Evolutionary conservation across 2,113 vertebrate genomes (phyloP), one percentile per base, ranked within the genome.

Genomic region (Ailuropoda melanoleuca): DNA sequence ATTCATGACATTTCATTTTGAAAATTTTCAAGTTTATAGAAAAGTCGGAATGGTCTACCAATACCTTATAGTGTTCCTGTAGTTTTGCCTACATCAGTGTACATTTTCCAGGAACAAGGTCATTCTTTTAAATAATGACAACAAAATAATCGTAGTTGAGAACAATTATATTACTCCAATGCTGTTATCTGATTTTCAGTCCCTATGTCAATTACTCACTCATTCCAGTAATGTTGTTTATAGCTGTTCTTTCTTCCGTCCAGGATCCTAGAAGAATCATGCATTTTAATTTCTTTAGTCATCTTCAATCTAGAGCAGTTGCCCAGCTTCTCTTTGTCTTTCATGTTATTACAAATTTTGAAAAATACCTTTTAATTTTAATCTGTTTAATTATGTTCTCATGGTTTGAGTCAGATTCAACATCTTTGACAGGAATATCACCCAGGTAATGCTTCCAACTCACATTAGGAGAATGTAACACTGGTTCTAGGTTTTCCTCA

Each of bases 291-390:
- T 39, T 74, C 39, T 88, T 85, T 17, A 86, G 17, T 48, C 17
- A 46, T 24, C 9, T 70, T 91, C 77, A 53, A 62, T 70, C 43
- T 48, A 84, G 3, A 75, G n/a, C 26, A 64, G 24, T 34, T 83
- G 11, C 26, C 13, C 21, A 46, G 29, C 23, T 91, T 21, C 8
- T 68, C 83, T 85, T 58, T 77, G 31, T 34, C 8, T 90, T 94
- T 96, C 53, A 34, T 77, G 14, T 78, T 80, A 72, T 66, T 88
- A 85, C 50, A 14, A 88, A 90, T 62, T 94, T 92, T 90, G 23
- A 93, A 94, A 64, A 80, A 31, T 48, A 21, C 48, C 53, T 56
- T 85, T 90, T 80, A 46, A 50, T 74, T 78, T 87, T 55, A 72
- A 17, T 83, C 2, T 86, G 8, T 77, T 95, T 91, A 66, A 39